A percentile compares a stretch with the other conserved stretches of the same genome.
phyloP scores from a whole-genome alignment of 2,797 vertebrate genomes.

The Myotis daubentonii region DNA sequence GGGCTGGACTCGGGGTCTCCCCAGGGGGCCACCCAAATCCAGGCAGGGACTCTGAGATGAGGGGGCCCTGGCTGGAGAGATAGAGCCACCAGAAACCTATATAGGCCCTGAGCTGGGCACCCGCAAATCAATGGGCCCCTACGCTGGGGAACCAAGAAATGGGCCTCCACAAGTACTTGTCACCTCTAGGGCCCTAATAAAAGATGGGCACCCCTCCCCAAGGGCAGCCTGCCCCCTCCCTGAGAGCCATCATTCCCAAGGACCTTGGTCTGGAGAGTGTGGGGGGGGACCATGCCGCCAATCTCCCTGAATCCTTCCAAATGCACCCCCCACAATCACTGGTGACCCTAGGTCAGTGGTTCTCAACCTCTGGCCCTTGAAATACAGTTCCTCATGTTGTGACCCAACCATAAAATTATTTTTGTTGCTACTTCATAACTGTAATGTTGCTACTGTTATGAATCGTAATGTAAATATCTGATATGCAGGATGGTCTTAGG shows the following conservation, averaged over 20 bases:
- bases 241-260: slow-evolving; percentile 57
- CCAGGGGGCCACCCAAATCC: not conserved
- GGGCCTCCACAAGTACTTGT: not conserved
- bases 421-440: too few relatives aligned
- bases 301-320: not conserved
- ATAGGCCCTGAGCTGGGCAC: not conserved
- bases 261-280: not conserved
- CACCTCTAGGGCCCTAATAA: not conserved
- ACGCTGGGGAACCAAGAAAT: not conserved
- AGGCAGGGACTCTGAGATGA: not conserved
- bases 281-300: not conserved
- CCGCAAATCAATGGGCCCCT: not conserved
- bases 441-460: too few relatives aligned
- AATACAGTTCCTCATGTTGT: too few relatives aligned
- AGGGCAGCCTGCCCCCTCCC: not conserved
- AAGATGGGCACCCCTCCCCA: not conserved
- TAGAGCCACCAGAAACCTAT: not conserved
- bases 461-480: too few relatives aligned
- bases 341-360: not conserved
- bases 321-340: not conserved
- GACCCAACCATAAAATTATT: too few relatives aligned
- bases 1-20: not conserved
- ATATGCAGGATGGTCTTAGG: too few relatives aligned
- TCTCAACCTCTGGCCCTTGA: too few relatives aligned
- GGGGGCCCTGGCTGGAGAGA: not conserved